Percentiles rank a stretch among this genome's conserved stretches.
Evolutionary conservation across 2,888 invertebrate species (phyloP).

Genomic region (Nephrotoma guestfalica): DNA sequence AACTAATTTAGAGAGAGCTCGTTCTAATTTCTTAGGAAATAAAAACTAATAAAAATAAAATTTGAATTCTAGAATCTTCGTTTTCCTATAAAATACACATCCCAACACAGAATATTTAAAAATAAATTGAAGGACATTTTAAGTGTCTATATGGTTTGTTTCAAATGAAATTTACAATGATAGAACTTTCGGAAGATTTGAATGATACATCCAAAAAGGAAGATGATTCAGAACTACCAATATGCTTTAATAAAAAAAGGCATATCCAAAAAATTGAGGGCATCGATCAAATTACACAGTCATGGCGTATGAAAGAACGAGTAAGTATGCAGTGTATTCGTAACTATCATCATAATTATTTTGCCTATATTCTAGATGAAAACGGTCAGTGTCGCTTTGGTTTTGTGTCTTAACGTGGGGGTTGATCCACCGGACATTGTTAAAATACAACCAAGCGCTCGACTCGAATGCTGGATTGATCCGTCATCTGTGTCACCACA

Average conservation of each 20-base stretch:
- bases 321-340: constrained; percentile 31
- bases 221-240: constrained; percentile 16
- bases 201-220: constrained; percentile 1
- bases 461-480: constrained; percentile 94
- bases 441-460: constrained; percentile 92
- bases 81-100: background rate
- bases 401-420: constrained; percentile 95
- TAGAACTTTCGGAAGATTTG: constrained; percentile 5
- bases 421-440: constrained; percentile 98
- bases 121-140: background rate
- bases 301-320: constrained; percentile 89
- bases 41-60: no score
- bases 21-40: background rate
- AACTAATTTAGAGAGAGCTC: background rate
- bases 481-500: constrained; percentile 76
- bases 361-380: constrained; percentile 63
- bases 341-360: background rate
- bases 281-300: constrained; percentile 48
- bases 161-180: constrained; percentile 3
- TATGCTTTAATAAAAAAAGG: constrained; percentile 26
- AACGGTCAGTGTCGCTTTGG: constrained; percentile 95
- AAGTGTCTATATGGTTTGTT: background rate
- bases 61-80: background rate
- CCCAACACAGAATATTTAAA: background rate
- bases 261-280: constrained; percentile 60